A percentile compares a stretch with the other conserved stretches of the same genome.
phyloP scores from a whole-genome alignment of 92 coral and sea anemone genomes.

The Pocillopora meandrina region DNA sequence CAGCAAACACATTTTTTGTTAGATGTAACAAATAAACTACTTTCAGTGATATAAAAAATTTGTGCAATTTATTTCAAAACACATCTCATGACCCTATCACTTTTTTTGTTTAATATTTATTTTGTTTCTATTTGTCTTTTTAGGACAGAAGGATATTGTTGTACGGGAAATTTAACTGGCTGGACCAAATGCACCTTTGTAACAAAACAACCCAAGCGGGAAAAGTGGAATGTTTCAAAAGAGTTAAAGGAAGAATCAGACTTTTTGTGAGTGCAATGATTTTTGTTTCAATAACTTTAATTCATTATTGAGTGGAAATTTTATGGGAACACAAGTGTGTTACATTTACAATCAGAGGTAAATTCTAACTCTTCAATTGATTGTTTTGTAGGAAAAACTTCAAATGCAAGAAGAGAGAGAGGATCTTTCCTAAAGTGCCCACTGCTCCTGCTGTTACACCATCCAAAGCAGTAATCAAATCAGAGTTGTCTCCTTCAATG shows the following conservation, averaged over 20 bases:
- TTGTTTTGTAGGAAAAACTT: slow-evolving; percentile 65
- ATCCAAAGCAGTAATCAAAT: slow-evolving; percentile 18
- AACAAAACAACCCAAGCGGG: slow-evolving; percentile 87
- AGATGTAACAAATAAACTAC: too few relatives aligned
- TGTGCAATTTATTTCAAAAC: too few relatives aligned
- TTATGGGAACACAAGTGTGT: not conserved
- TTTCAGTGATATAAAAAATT: too few relatives aligned
- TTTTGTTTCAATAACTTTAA: not conserved
- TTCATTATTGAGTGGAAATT: not conserved
- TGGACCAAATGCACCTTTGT: slow-evolving; percentile 95
- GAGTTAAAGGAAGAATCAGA: slow-evolving; percentile 78
- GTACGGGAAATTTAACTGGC: slow-evolving; percentile 92
- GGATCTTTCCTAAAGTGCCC: slow-evolving; percentile 80
- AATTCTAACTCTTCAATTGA: not conserved
- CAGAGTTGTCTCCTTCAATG: slow-evolving; percentile 12
- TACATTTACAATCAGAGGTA: too few relatives aligned
- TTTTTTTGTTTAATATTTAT: too few relatives aligned
- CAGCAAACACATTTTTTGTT: too few relatives aligned
- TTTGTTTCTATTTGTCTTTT: not conserved
- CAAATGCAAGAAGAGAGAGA: slow-evolving; percentile 74
- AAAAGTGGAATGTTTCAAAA: slow-evolving; percentile 69
- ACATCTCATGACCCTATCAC: too few relatives aligned
- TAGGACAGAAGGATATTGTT: slow-evolving; percentile 86
- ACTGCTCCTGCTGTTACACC: slow-evolving; percentile 20
- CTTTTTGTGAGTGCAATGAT: slow-evolving; percentile 65